Evolutionary conservation across 2,888 invertebrate genomes (phyloP).

Genomic region (Sepioteuthis lessoniana): DNA sequence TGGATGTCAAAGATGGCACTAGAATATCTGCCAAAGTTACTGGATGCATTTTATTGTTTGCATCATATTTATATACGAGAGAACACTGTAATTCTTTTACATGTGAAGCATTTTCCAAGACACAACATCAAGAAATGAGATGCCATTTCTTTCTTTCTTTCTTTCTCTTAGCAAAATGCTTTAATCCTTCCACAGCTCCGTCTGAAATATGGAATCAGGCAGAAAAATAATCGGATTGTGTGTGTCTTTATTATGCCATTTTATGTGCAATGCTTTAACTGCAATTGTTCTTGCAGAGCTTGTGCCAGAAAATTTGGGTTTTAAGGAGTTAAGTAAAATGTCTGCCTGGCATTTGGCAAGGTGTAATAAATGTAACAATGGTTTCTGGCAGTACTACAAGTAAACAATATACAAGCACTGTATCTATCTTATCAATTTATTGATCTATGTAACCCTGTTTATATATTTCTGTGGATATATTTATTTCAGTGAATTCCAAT

Average conservation of each 20-base stretch:
- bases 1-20: background rate
- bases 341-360: background rate
- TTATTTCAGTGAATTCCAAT: background rate
- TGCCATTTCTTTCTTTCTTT: background rate
- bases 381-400: background rate
- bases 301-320: background rate
- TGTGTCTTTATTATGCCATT: background rate
- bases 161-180: background rate
- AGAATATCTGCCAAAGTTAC: background rate
- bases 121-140: background rate
- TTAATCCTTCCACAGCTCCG: background rate
- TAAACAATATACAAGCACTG: background rate
- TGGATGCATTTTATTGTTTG: background rate
- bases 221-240: background rate
- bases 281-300: background rate
- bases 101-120: background rate
- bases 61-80: background rate
- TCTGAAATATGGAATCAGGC: background rate
- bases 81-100: background rate
- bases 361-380: background rate
- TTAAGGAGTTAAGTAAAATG: background rate
- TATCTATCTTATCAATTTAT: background rate
- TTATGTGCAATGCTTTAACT: background rate
- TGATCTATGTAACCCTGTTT: background rate
- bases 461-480: background rate